Conservation (phyloP, 1,140 invertebrate genomes). For the Drosophila insularis region DNA sequence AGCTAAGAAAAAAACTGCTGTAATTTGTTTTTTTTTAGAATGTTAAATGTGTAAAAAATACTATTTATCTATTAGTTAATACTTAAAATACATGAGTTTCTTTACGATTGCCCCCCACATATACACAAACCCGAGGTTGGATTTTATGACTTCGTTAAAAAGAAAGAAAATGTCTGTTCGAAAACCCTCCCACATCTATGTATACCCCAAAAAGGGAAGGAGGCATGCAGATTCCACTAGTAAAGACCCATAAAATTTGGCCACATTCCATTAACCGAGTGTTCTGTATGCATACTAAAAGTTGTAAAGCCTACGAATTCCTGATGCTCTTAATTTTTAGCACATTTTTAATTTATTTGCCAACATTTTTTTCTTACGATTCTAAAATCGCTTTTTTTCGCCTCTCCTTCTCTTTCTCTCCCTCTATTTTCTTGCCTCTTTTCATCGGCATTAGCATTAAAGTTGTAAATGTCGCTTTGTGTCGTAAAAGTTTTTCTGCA, state of each 20-base stretch:
- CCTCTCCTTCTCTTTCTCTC: neutral
- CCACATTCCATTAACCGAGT: neutral
- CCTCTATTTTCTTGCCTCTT: slow-evolving; percentile 36
- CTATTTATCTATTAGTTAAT: no score
- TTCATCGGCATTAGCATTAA: slow-evolving; percentile 61
- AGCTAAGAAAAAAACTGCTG: no score
- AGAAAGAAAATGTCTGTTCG: neutral
- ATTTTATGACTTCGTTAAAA: slow-evolving; percentile 1
- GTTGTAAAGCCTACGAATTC: neutral
- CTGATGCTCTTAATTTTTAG: slow-evolving; percentile 59
- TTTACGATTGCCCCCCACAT: no score
- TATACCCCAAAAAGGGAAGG: neutral
- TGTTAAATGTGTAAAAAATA: no score
- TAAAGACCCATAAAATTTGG: neutral
- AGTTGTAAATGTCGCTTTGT: slow-evolving; percentile 80
- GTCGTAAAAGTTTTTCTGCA: slow-evolving; percentile 59
- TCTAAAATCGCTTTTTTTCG: slow-evolving; percentile 36
- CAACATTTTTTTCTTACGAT: slow-evolving; percentile 71
- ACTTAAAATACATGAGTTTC: no score
- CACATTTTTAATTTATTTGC: slow-evolving; percentile 78
- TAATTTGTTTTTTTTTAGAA: no score
- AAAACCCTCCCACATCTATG: neutral
- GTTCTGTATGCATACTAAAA: neutral
- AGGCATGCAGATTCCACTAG: neutral
- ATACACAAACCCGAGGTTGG: neutral